These are phyloP conservation scores for Sinhomidia bicolor DNA, from an alignment of 2,888 invertebrate species.

Conservation along the genomic window DNA sequence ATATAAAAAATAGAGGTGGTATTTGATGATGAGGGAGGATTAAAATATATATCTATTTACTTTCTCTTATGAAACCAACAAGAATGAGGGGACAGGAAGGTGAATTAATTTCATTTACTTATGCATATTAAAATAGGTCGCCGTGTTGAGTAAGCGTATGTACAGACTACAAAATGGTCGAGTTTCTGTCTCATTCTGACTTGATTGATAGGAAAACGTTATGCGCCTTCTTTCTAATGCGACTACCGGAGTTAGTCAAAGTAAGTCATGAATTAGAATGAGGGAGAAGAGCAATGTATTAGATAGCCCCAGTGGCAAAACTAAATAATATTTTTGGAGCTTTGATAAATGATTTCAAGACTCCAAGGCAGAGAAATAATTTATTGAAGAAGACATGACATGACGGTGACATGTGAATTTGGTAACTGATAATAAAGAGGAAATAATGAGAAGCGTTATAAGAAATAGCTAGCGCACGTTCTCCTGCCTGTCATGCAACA, in stretches of 20 bases:
- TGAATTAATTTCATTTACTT: not conserved
- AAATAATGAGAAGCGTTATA: not conserved
- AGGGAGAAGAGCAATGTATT: not conserved
- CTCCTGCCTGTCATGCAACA: not conserved
- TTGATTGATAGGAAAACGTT: not conserved
- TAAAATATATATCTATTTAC: not conserved
- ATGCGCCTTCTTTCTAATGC: not conserved
- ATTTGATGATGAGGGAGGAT: not conserved
- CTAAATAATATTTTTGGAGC: not conserved
- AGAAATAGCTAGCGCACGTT: not conserved
- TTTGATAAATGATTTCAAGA: not conserved
- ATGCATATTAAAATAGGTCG: not conserved
- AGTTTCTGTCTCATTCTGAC: not conserved
- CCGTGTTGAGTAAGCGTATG: not conserved
- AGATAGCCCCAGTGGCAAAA: not conserved
- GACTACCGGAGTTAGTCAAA: not conserved
- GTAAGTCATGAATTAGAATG: not conserved
- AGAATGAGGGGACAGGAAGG: not conserved
- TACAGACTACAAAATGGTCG: not conserved
- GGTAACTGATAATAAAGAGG: not conserved
- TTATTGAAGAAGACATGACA: not conserved
- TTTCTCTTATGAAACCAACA: not conserved
- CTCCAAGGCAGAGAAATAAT: not conserved
- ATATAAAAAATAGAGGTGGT: not conserved
- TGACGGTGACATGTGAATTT: not conserved